Conservation (phyloP, 2,113 vertebrate genomes). For the Zosterops pallidus region DNA sequence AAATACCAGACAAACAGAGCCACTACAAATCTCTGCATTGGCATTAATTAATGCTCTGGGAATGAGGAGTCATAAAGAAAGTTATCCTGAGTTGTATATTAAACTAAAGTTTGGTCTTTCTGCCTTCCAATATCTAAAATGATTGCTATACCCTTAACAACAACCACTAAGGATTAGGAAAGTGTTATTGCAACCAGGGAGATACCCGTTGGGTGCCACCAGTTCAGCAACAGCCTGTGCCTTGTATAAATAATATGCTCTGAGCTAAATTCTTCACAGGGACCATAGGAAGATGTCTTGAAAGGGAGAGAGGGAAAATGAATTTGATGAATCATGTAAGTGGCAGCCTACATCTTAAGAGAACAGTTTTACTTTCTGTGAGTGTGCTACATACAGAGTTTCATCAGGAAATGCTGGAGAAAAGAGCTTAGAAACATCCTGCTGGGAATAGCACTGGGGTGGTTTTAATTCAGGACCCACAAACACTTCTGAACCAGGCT, state of each 20-base stretch:
- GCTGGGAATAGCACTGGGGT: neutral
- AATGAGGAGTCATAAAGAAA: neutral
- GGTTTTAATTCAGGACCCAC: neutral
- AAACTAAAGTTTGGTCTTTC: neutral
- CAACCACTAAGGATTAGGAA: constrained; percentile 26
- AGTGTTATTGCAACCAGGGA: neutral
- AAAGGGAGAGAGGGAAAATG: constrained; percentile 38
- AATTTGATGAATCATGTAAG: constrained; percentile 46
- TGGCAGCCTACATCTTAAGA: constrained; percentile 27
- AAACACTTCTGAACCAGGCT: neutral
- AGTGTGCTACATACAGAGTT: neutral
- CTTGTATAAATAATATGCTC: constrained; percentile 7
- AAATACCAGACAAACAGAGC: neutral
- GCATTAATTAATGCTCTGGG: neutral
- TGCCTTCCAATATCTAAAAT: neutral
- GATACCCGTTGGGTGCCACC: neutral
- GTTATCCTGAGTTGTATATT: neutral
- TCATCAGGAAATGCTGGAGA: neutral
- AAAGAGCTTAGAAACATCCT: neutral
- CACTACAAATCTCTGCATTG: neutral
- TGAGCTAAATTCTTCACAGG: constrained; percentile 5
- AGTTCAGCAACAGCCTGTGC: neutral
- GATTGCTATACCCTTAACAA: constrained; percentile 20
- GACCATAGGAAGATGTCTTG: constrained; percentile 8
- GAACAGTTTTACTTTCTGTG: neutral